A percentile compares a stretch with the other conserved stretches of the same genome.
These are phyloP conservation scores for Neoascia interrupta DNA, from an alignment of 2,888 invertebrate species.

Conservation along the genomic window DNA sequence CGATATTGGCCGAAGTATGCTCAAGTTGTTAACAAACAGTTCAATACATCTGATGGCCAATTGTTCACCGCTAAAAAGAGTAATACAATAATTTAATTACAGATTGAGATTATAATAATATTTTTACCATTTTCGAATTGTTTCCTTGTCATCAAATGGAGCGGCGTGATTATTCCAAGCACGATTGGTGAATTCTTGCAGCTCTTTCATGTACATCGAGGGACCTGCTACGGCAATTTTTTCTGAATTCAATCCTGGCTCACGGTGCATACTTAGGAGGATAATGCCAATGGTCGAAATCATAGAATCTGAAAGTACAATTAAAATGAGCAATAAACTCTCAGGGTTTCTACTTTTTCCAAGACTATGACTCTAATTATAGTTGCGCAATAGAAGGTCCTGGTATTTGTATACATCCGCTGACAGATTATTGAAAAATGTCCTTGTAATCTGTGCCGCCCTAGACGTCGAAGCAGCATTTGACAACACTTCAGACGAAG, in stretches of 20 bases:
- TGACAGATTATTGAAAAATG: too few relatives aligned
- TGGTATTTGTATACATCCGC: too few relatives aligned
- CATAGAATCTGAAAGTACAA: constrained; percentile 86
- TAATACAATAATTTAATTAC: not conserved
- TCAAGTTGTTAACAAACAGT: constrained; percentile 92
- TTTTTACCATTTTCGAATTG: constrained; percentile 82
- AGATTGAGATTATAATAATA: not conserved
- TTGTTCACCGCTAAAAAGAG: constrained; percentile 84
- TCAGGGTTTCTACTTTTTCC: too few relatives aligned
- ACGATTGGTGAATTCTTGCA: constrained; percentile 90
- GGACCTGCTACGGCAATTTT: constrained; percentile 81
- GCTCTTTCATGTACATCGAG: constrained; percentile 95
- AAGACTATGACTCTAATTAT: too few relatives aligned
- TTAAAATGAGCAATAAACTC: too few relatives aligned
- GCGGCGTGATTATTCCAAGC: constrained; percentile 86
- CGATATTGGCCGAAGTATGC: constrained; percentile 90
- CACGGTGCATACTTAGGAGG: constrained; percentile 92
- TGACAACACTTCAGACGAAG: too few relatives aligned
- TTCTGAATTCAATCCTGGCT: constrained; percentile 82
- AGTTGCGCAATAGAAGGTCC: too few relatives aligned
- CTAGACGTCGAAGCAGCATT: too few relatives aligned
- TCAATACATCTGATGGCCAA: constrained; percentile 90
- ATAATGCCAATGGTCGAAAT: constrained; percentile 94
- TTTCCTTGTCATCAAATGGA: constrained; percentile 85
- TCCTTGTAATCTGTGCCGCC: too few relatives aligned